phyloP scores from a whole-genome alignment of 2,797 vertebrate genomes.

The Coregonus suidteri region DNA sequence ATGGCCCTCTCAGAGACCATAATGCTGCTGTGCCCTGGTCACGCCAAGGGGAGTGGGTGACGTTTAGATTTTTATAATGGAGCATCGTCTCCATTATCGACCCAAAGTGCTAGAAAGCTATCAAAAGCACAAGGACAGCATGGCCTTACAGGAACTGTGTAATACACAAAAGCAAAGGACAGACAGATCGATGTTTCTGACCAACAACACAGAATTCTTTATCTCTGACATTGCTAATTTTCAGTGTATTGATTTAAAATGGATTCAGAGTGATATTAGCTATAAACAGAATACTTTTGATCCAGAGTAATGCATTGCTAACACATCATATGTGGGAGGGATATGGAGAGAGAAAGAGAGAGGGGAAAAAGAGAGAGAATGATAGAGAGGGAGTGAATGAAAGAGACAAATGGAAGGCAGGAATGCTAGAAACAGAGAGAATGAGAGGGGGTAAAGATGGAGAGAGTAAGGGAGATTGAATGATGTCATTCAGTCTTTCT shows the following conservation, averaged over 20 bases:
- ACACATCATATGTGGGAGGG: background rate
- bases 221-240: background rate
- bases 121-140: background rate
- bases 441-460: background rate
- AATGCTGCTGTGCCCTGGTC: background rate
- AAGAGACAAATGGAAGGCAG: conserved; percentile 12
- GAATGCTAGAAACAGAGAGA: background rate
- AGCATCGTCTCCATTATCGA: background rate
- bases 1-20: background rate
- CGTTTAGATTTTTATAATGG: background rate
- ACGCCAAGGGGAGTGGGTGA: background rate
- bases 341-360: background rate
- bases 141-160: background rate
- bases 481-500: background rate
- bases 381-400: background rate
- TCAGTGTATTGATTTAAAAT: background rate
- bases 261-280: background rate
- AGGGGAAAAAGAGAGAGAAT: background rate
- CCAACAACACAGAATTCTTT: background rate
- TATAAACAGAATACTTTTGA: too few species aligned
- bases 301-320: background rate
- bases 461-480: background rate
- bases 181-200: background rate
- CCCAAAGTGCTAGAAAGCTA: background rate
- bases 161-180: background rate